These are phyloP conservation scores for Oscheius onirici DNA, from an alignment of 2,888 invertebrate species.

Conservation along the genomic window DNA sequence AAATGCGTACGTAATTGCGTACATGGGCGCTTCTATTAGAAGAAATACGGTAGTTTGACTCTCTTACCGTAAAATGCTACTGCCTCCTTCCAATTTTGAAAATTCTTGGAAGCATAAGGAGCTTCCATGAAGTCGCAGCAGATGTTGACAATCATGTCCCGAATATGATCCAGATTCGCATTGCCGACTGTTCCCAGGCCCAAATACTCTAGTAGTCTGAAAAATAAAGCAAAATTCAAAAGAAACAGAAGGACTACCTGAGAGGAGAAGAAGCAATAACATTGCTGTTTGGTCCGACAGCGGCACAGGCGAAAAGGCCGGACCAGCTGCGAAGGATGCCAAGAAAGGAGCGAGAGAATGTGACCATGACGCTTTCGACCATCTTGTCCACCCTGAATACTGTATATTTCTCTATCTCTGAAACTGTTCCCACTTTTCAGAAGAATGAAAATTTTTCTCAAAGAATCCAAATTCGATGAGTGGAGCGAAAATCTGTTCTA, in stretches of 20 bases:
- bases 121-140: constrained; percentile 64
- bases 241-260: constrained; percentile 24
- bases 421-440: constrained; percentile 11
- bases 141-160: constrained; percentile 62
- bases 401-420: neutral
- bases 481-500: constrained; percentile 85
- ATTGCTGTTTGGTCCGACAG: constrained; percentile 48
- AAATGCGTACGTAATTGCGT: too few species aligned
- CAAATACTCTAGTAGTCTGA: constrained; percentile 56
- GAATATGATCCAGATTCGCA: constrained; percentile 55
- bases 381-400: constrained; percentile 30
- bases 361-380: constrained; percentile 43
- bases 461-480: constrained; percentile 81
- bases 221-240: neutral
- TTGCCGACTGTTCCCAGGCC: constrained; percentile 56
- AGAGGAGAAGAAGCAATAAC: constrained; percentile 60
- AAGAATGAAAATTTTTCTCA: constrained; percentile 32
- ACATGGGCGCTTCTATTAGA: too few species aligned
- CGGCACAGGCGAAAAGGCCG: constrained; percentile 78
- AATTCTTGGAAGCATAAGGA: constrained; percentile 60
- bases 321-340: constrained; percentile 62
- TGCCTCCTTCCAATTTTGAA: constrained; percentile 62
- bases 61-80: constrained; percentile 52
- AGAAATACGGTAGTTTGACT: neutral
- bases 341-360: constrained; percentile 51